These are phyloP conservation scores for Sapajus apella DNA, from an alignment of 2,113 vertebrate genomes.

Conservation along the genomic window DNA sequence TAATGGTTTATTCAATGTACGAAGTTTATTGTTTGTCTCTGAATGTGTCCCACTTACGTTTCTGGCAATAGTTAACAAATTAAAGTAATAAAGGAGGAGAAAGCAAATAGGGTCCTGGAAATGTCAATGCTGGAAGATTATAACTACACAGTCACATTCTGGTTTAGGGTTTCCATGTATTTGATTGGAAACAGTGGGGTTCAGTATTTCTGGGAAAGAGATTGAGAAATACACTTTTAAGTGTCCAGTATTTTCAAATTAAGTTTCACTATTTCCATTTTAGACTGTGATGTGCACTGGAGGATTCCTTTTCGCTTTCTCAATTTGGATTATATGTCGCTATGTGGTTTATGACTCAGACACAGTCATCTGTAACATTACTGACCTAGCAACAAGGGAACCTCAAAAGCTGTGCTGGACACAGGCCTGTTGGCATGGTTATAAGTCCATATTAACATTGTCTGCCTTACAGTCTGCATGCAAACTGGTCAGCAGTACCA, in stretches of 20 bases:
- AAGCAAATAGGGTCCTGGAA: neutral
- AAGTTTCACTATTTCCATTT: slow-evolving; percentile 24
- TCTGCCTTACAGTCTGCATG: neutral
- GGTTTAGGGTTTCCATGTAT: neutral
- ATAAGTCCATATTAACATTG: neutral
- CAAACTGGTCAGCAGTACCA: neutral
- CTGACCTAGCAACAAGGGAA: neutral
- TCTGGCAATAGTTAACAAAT: neutral
- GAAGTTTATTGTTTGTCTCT: neutral
- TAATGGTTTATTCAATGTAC: neutral
- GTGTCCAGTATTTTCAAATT: neutral
- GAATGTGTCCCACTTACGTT: neutral
- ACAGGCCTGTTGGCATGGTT: neutral
- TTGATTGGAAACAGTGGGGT: neutral
- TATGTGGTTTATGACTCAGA: neutral
- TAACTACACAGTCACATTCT: neutral
- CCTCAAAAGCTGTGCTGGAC: neutral
- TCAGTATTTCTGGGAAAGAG: neutral
- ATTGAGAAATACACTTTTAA: neutral
- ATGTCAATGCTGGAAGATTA: neutral
- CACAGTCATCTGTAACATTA: neutral
- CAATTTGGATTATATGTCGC: neutral
- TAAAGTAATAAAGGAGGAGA: neutral
- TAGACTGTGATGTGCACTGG: neutral
- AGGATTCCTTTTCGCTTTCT: neutral